These are phyloP conservation scores for Hermodice carunculata DNA, from an alignment of 2,888 invertebrate genomes.

Conservation along the genomic window DNA sequence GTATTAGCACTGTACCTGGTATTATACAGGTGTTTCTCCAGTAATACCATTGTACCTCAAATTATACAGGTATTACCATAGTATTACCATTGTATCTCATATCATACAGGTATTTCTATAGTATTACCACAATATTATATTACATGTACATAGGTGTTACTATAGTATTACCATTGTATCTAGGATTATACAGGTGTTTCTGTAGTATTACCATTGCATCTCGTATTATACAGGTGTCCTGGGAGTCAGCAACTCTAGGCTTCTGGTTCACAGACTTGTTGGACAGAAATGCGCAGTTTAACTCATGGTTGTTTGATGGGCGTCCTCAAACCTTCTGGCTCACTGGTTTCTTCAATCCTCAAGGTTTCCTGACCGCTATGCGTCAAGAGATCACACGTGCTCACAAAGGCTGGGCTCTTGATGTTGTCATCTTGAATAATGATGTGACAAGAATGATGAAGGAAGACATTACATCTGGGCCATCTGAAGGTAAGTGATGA, in stretches of 20 bases:
- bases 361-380: constrained; percentile 71
- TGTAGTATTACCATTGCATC: no score
- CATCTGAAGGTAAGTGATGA: constrained; percentile 86
- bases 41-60: no score
- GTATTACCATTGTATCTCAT: no score
- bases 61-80: no score
- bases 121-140: no score
- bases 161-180: no score
- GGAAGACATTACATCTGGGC: constrained; percentile 79
- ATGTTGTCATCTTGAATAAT: constrained; percentile 68
- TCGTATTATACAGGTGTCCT: constrained; percentile 81
- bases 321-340: constrained; percentile 94
- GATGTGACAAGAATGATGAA: constrained; percentile 70
- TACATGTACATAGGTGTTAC: no score
- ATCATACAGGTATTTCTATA: no score
- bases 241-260: constrained; percentile 98
- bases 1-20: no score
- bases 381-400: constrained; percentile 70
- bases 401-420: constrained; percentile 71
- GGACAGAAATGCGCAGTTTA: constrained; percentile 91
- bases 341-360: constrained; percentile 98
- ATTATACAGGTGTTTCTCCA: no score
- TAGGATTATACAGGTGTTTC: not conserved
- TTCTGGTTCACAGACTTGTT: constrained; percentile 98
- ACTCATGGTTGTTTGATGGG: constrained; percentile 84